Evolutionary conservation across 2,113 vertebrate genomes (phyloP), one percentile per base, ranked within the genome.

Genomic region (Scatophagus argus): DNA sequence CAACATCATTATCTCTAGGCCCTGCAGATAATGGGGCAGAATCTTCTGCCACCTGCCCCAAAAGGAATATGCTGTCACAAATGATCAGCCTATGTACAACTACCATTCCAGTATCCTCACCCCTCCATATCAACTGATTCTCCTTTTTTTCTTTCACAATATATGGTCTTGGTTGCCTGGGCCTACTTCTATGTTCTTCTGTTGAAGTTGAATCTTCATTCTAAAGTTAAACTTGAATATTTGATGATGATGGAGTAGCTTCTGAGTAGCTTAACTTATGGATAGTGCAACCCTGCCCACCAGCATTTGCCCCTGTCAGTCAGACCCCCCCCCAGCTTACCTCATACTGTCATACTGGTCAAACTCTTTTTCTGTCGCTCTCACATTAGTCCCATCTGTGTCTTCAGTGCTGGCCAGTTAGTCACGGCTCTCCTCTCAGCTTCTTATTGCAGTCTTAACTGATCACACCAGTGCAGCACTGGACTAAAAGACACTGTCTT

Each of bases 261-360:
- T 43, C 52, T 59, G 52, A 46, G 63, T 79, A 78, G 58, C 84
- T 80, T 87, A 90, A 88, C 83, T 90, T 93, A 93, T 91, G 88
- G 89, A 92, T 87, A 75, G 86, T 76, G 72, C 83, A 81, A 86
- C 79, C 87, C 90, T 75, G 77, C 89, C 87, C 77, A 84, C 77
- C 68, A 91, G 70, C 94, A 95, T 88, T 84, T 95, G 94, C 85
- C 89, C 91, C 93, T 95, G 94, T 95, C 95, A 94, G 77, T 95
- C 95, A 95, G 54, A 76, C 82, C 86, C 74, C 86, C 87, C 90
- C 93, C 89, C 91, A 87, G 90, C 92, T 94, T 94, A 93, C 92
- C 92, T 91, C 78, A 89, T 83, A 88, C n/a, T n/a, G n/a, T n/a
- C n/a, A n/a, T 90, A 90, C 91, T 89, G 89, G 89, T 93, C 92